These are phyloP conservation scores for Manacus vitellinus DNA, from an alignment of 2,113 vertebrate species.

Conservation along the genomic window DNA sequence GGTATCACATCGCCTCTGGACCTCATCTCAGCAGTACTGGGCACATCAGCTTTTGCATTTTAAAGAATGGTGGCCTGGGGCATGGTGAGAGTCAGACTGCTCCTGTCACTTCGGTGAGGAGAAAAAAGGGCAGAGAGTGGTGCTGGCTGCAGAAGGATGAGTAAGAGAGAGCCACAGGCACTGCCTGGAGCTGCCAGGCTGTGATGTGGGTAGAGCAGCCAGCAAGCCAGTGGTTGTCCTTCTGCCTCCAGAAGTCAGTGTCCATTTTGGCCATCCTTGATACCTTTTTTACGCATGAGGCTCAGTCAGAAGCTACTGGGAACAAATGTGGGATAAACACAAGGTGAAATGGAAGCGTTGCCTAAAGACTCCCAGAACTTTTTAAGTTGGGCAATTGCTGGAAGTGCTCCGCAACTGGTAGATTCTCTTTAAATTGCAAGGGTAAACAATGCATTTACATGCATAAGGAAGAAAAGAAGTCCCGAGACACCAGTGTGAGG, in stretches of 20 bases:
- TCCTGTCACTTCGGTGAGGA: not conserved
- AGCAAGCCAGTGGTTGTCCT: not conserved
- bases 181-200: not conserved
- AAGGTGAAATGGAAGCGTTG: not conserved
- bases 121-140: not conserved
- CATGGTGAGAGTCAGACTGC: not conserved
- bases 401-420: not conserved
- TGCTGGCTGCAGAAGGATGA: not conserved
- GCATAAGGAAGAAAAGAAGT: not conserved
- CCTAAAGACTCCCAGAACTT: not conserved
- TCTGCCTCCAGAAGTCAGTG: not conserved
- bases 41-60: not conserved
- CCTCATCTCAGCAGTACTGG: not conserved
- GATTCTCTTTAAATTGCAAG: not conserved
- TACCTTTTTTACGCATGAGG: not conserved
- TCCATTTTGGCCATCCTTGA: not conserved
- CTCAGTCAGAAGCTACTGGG: not conserved
- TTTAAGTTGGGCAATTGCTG: not conserved
- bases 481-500: not conserved
- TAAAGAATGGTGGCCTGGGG: not conserved
- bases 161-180: accelerated
- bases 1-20: not conserved
- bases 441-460: not conserved
- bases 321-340: not conserved
- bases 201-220: not conserved